Evolutionary conservation across 2,113 vertebrate species (phyloP), one percentile per base, ranked within the genome.

Genomic region (Triplophysa dalaica): DNA sequence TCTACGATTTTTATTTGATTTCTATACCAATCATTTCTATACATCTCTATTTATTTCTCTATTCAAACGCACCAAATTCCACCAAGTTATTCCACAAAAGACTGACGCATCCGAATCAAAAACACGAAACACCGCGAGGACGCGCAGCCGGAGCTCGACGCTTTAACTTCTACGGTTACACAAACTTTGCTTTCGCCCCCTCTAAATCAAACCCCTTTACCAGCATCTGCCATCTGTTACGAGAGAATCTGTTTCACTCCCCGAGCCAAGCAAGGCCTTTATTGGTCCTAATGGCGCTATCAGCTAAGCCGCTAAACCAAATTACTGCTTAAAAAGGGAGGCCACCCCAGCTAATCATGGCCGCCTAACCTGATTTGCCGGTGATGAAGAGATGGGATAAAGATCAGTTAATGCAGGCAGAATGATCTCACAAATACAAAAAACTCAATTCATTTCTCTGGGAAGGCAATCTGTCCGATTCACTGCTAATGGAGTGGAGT

Each of bases 381-480:
- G 92, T 93, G 93, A 93, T 93, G 92, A 94, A 93, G 93, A 94
- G 92, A 92, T 85, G 91, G 92, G 93, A 94, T 93, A 94, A 94
- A 93, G 93, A 93, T 91, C 92, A 93, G 91, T 93, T 94, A 94
- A 94, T 94, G 93, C 92, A 93, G 90, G 92, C 89, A 93, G 91
- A 92, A 93, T 94, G 93, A 94, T 94, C 93, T 93, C 92, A 93
- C 91, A 92, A 94, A 93, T 93, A 94, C 93, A 93, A 92, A 94
- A 94, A 93, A 94, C 92, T 93, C 93, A 94, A 94, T 94, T 94
- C 93, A 94, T 94, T 94, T 93, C 91, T 94, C 90, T 79, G 82
- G 90, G 92, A 94, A 92, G 93, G 93, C 90, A 92, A 94, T 94
- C 92, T 93, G 92, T 94, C 92, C 91, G 91, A 93, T 93, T 92